Evolutionary conservation across 2,888 invertebrate genomes (phyloP).

Genomic region (Drosophila putrida): DNA sequence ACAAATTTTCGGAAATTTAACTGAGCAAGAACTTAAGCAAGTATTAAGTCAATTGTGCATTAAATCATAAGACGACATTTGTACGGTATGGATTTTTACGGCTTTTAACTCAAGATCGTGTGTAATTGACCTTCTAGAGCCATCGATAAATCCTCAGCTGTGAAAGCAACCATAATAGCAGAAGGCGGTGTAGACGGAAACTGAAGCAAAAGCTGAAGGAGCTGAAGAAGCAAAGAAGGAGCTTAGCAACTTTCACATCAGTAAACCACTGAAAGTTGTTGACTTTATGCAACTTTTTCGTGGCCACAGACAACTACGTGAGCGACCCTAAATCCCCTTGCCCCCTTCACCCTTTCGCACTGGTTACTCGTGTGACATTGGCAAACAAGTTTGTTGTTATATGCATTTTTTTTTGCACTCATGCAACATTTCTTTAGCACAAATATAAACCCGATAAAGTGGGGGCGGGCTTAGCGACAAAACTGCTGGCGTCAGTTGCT

Average conservation of each 20-base stretch:
- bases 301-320: constrained; percentile 79
- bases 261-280: constrained; percentile 79
- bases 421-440: constrained; percentile 69
- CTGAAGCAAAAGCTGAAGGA: constrained; percentile 6
- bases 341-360: constrained; percentile 9
- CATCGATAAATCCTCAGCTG: constrained; percentile 30
- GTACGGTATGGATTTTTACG: constrained; percentile 46
- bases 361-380: constrained; percentile 18
- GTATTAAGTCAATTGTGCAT: constrained; percentile 3
- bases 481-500: constrained; percentile 79
- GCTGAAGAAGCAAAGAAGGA: constrained; percentile 33
- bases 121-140: constrained; percentile 72
- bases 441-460: constrained; percentile 72
- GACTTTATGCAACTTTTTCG: constrained; percentile 81
- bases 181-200: not conserved
- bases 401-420: constrained; percentile 69
- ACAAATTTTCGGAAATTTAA: not conserved
- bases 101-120: constrained; percentile 58
- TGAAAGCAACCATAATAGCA: not conserved
- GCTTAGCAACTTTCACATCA: constrained; percentile 77
- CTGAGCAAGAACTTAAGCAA: not conserved
- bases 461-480: constrained; percentile 41
- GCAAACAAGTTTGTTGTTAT: constrained; percentile 77
- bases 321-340: constrained; percentile 25
- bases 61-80: constrained; percentile 13